Percentiles rank a stretch among this genome's conserved stretches.
These are phyloP conservation scores for Protonibea diacanthus DNA, from an alignment of 2,797 vertebrate species.

Conservation along the genomic window DNA sequence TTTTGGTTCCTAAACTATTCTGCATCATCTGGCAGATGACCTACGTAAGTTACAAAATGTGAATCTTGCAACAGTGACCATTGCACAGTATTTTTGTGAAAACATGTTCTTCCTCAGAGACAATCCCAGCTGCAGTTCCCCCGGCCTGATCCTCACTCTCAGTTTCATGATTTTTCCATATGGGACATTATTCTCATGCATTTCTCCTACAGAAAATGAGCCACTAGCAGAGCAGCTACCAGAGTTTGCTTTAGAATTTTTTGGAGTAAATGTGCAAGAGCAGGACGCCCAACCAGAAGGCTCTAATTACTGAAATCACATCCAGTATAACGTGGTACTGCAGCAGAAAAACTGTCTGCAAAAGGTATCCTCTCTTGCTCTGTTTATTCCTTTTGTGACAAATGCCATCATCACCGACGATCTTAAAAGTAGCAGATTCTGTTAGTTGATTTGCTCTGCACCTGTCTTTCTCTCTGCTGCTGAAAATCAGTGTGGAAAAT, in stretches of 20 bases:
- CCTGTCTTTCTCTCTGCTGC: conserved; percentile 55
- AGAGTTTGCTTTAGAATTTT: conserved; percentile 21
- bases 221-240: neutral
- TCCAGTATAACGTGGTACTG: conserved; percentile 9
- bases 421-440: conserved; percentile 27
- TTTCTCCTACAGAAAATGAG: conserved; percentile 24
- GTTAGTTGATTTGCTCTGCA: conserved; percentile 37
- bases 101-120: conserved; percentile 10
- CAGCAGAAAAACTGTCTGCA: conserved; percentile 3
- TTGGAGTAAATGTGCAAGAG: conserved; percentile 15
- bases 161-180: conserved; percentile 56
- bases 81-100: conserved; percentile 8
- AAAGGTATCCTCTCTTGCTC: neutral
- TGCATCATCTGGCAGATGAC: neutral
- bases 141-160: conserved; percentile 53
- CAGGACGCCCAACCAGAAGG: conserved; percentile 7
- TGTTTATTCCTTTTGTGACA: neutral
- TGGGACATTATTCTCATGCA: conserved; percentile 52
- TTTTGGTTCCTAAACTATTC: neutral
- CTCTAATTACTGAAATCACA: conserved; percentile 36
- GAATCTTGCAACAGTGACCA: conserved; percentile 5
- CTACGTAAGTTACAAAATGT: neutral
- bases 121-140: conserved; percentile 44
- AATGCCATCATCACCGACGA: neutral
- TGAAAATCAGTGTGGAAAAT: conserved; percentile 64